These are phyloP conservation scores for Cerastis rubricosa DNA, from an alignment of 2,888 invertebrate genomes.

Conservation along the genomic window DNA sequence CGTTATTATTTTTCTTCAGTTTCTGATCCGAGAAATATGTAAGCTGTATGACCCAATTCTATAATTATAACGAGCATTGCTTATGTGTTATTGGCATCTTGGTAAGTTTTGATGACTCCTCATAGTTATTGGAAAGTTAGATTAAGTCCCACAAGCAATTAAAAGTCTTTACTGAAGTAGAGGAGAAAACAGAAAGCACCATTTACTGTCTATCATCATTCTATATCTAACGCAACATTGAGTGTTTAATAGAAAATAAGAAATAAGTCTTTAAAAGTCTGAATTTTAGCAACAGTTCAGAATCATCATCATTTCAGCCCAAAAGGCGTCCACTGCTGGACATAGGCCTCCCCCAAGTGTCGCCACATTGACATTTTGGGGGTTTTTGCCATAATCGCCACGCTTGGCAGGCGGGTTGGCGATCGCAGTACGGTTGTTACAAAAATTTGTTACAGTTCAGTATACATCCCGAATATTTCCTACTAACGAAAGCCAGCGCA, in stretches of 20 bases:
- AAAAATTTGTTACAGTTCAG: no score
- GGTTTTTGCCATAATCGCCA: no score
- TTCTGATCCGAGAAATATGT: background rate
- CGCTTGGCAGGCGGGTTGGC: no score
- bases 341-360: no score
- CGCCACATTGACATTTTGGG: no score
- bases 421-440: no score
- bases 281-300: background rate
- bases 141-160: constrained; percentile 5
- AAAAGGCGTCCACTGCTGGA: no score
- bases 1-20: constrained; percentile 1
- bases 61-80: background rate
- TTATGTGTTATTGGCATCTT: background rate
- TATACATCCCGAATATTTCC: background rate
- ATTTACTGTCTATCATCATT: background rate
- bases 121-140: constrained; percentile 2
- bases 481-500: no score
- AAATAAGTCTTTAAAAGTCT: background rate
- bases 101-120: background rate
- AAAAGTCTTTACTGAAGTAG: background rate
- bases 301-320: no score
- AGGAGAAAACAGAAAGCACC: background rate
- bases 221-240: background rate
- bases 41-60: background rate
- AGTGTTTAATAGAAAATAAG: no score